Evolutionary conservation across 2,797 vertebrate genomes (phyloP), one percentile per base, ranked within the genome.

Genomic region (Coregonus suidteri): DNA sequence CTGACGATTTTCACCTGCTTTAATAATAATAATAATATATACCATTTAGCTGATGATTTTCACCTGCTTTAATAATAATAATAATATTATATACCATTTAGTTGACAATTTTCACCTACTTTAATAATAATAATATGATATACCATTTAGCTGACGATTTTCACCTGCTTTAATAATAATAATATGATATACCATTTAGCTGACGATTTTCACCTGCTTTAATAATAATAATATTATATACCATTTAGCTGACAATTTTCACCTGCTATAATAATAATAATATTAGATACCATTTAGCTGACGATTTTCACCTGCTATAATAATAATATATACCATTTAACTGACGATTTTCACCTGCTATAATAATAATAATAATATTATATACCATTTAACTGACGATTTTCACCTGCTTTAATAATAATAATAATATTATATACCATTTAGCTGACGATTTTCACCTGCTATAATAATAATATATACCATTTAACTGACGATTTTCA

Each of bases 251-350:
- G 31, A 34, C 31, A 1, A 34, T 3, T 34, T 34, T 34, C 3
- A 34, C 31, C 31, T 34, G 31, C 31, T 34, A 34, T 34, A 34
- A 34, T 34, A 34, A 34, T 34, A 34, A 34, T 34, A 34, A 34
- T n/a, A n/a, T n/a, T n/a, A n/a, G n/a, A n/a, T 25, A 25, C 25
- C 25, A 34, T 34, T 99, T 89, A 99, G 98, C 90, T 99, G 31
- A 34, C 31, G 25, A 34, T 3, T 34, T 34, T 34, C 3, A 34
- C 31, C 31, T 34, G 31, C 31, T 34, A 34, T 34, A 34, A 34
- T 34, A 34, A 34, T 34, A 34, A 34, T 34, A 34, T n/a, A 34
- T 25, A 25, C 25, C 25, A 34, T 34, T 99, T 89, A 99, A 98
- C 90, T 99, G 31, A 34, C 31, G 25, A 34, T 3, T 34, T 34